Evolutionary conservation across 2,113 vertebrate species (phyloP).

Genomic region (Todiramphus saurophagus): DNA sequence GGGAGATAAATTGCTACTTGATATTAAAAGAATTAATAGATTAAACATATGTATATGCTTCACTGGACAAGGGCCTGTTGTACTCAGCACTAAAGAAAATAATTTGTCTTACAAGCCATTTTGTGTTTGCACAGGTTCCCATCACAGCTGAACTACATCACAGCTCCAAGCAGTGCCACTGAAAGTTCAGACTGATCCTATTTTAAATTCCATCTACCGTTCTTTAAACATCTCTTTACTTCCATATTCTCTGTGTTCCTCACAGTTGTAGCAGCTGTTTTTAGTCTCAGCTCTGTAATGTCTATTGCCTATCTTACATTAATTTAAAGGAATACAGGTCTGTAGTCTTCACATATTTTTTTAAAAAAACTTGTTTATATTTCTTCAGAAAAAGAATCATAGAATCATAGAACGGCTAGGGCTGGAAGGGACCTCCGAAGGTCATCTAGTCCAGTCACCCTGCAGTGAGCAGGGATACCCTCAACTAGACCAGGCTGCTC

Average conservation of each 20-base stretch:
- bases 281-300: not conserved
- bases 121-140: not conserved
- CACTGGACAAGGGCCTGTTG: not conserved
- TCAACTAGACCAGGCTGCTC: too few relatives aligned
- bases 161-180: not conserved
- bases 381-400: not conserved
- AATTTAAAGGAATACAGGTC: not conserved
- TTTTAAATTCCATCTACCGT: not conserved
- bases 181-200: not conserved
- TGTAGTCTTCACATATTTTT: not conserved
- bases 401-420: too few relatives aligned
- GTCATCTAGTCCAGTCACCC: too few relatives aligned
- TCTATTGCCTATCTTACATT: not conserved
- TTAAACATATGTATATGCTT: not conserved
- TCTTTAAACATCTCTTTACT: conserved; percentile 12
- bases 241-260: not conserved
- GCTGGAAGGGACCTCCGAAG: too few relatives aligned
- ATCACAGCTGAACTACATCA: conserved; percentile 11
- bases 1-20: not conserved
- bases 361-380: not conserved
- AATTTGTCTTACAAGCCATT: not conserved
- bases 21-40: not conserved
- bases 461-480: too few relatives aligned
- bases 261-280: not conserved
- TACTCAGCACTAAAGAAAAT: not conserved